These are phyloP conservation scores for Epicauta chinensis DNA, from an alignment of 1,140 invertebrate species.

Conservation along the genomic window DNA sequence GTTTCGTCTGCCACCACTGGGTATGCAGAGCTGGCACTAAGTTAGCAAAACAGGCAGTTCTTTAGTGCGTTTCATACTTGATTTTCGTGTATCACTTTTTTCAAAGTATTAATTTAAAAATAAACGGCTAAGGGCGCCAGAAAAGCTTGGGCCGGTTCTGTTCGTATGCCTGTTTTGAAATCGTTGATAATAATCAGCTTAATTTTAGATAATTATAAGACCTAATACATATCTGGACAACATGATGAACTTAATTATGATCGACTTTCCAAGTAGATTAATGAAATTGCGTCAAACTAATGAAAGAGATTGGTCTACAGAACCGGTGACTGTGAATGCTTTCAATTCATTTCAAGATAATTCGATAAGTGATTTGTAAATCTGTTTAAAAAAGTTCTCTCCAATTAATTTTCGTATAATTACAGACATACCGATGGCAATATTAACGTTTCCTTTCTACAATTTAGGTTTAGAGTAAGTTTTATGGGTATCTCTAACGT, in stretches of 20 bases:
- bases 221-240: slow-evolving; percentile 55
- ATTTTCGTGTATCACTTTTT: too few relatives aligned
- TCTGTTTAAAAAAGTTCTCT: background rate
- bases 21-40: too few relatives aligned
- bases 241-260: slow-evolving; percentile 50
- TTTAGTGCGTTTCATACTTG: too few relatives aligned
- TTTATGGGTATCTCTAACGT: too few relatives aligned
- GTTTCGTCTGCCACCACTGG: too few relatives aligned
- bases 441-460: slow-evolving; percentile 67
- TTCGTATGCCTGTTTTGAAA: too few relatives aligned
- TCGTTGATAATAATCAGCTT: too few relatives aligned
- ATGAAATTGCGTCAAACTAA: slow-evolving; percentile 37
- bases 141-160: too few relatives aligned
- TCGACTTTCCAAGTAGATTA: slow-evolving; percentile 29
- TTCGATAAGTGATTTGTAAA: slow-evolving; percentile 61
- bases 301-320: slow-evolving; percentile 53
- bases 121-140: too few relatives aligned
- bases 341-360: slow-evolving; percentile 66
- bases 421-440: slow-evolving; percentile 67
- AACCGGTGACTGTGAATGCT: slow-evolving; percentile 68
- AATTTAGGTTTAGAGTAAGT: slow-evolving; percentile 53
- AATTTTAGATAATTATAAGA: slow-evolving; percentile 22
- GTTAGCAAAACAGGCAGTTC: too few relatives aligned
- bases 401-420: slow-evolving; percentile 25
- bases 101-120: too few relatives aligned